Evolutionary conservation across 1,140 invertebrate species (phyloP), one percentile per base, ranked within the genome.

Genomic region (Drosophila sp.): DNA sequence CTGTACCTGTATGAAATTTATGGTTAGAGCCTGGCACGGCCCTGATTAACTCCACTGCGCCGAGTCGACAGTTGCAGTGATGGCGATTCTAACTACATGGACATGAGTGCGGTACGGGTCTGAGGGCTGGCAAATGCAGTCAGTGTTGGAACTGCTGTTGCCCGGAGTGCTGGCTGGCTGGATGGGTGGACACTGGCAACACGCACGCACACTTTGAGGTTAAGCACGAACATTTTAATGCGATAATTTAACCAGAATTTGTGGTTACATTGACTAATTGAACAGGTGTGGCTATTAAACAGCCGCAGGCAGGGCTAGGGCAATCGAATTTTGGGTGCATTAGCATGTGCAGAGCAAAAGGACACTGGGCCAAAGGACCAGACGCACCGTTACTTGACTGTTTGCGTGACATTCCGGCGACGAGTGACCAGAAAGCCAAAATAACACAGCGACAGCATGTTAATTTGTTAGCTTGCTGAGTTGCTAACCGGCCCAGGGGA

Each of bases 221-320:
- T 87, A 89, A 76, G 85, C 84, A 91, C 90, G 90, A 90, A 91
- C 84, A 91, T 91, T 91, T 91, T 91, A 91, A 91, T 91, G 90
- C 90, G 83, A 91, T 91, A 91, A 91, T 91, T 91, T 91, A 90
- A 91, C 90, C 90, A 90, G 90, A 84, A 91, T 78, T 91, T 91
- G 90, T 79, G 90, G 90, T 91, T 80, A 89, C 86, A 91, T 91
- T 91, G 90, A 90, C 90, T 91, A 91, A 91, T 91, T 91, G 90
- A 91, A 91, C 90, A 91, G 90, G 90, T 91, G 89, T 90, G 89
- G 89, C 86, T 82, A 91, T 90, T 90, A 90, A 81, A 82, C 77
- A 90, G 83, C 87, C 87, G 76, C 87, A 90, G 80, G 80, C 80
- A 66, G 64, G 50, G 72, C 50, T 44, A 76, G 68, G 70, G 80